A percentile compares a stretch with the other conserved stretches of the same genome.
Evolutionary conservation across 2,113 vertebrate species (phyloP).

Genomic region (Euleptes europaea): DNA sequence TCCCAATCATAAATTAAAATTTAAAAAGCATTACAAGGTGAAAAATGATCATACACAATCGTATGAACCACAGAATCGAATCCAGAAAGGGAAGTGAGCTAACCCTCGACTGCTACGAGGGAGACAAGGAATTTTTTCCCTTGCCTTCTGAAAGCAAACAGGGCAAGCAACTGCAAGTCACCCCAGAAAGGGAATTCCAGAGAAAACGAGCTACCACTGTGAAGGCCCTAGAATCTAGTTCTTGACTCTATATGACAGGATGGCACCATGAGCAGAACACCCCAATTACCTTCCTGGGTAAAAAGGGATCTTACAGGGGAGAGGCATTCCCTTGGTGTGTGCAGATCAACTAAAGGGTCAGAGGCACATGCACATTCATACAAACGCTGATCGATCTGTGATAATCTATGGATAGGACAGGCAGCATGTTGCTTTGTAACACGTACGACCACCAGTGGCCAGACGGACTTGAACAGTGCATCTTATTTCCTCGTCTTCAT

Average conservation of each 20-base stretch:
- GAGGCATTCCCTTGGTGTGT: no score
- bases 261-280: neutral
- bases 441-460: neutral
- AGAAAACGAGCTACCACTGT: neutral
- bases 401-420: neutral
- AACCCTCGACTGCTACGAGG: neutral
- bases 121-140: neutral
- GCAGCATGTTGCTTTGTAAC: neutral
- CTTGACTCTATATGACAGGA: neutral
- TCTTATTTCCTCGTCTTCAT: neutral
- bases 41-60: neutral
- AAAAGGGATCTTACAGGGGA: no score
- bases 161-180: neutral
- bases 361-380: neutral
- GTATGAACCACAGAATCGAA: neutral
- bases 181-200: neutral
- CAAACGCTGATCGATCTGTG: neutral
- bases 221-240: neutral
- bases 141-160: neutral
- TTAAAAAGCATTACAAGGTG: neutral
- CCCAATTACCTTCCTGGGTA: no score
- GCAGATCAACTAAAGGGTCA: neutral
- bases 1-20: neutral
- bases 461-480: neutral
- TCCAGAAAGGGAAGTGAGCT: neutral